Evolutionary conservation across 2,888 invertebrate genomes (phyloP).

Genomic region (Entomobrya multifasciata): DNA sequence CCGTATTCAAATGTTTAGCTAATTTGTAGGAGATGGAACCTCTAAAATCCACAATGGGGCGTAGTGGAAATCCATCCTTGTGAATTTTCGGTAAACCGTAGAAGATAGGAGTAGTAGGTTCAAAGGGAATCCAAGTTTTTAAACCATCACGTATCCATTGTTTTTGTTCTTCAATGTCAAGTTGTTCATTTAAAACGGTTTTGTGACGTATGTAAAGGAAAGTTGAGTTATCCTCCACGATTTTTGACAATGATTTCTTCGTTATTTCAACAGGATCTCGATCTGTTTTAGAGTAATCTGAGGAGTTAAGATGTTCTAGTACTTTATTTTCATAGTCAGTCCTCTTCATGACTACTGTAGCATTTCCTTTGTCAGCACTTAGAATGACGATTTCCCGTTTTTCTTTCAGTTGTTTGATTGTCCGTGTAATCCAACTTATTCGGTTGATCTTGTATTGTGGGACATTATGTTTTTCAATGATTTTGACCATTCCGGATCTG

Average conservation of each 20-base stretch:
- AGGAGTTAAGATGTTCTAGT: neutral
- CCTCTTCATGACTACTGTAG: neutral
- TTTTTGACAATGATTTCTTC: neutral
- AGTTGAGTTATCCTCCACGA: too few species aligned
- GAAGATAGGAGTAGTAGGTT: neutral
- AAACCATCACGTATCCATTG: neutral
- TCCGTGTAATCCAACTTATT: neutral
- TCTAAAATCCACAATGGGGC: conserved; percentile 48
- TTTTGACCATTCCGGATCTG: neutral
- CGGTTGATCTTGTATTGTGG: neutral
- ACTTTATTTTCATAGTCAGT: neutral
- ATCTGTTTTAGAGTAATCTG: neutral
- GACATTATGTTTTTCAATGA: neutral
- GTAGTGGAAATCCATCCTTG: conserved; percentile 2
- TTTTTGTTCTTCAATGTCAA: neutral
- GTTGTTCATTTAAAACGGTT: neutral
- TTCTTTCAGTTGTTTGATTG: neutral
- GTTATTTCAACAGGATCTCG: neutral
- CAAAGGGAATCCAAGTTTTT: neutral
- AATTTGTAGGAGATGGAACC: conserved; percentile 7
- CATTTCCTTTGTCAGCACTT: neutral
- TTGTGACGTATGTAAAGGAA: neutral
- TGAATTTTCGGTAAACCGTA: conserved; percentile 39
- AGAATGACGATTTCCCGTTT: neutral
- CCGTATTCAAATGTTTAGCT: neutral